Evolutionary conservation across 1,140 invertebrate species (phyloP).

Genomic region (Philopotamus ludificatus): DNA sequence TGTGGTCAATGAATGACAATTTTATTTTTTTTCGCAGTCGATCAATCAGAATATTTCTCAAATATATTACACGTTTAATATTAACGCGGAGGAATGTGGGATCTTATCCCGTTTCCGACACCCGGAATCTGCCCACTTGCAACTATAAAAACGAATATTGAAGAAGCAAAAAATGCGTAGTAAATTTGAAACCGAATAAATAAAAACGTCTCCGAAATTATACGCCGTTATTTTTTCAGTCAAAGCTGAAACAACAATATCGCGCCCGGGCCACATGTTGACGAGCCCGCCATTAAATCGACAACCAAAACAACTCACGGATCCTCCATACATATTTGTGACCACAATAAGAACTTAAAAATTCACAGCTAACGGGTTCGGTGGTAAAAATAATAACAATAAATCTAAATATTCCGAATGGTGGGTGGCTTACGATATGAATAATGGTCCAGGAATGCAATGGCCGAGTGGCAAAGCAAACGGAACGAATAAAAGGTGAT

Average conservation of each 20-base stretch:
- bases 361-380: neutral
- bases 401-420: slow-evolving; percentile 18
- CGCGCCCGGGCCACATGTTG: neutral
- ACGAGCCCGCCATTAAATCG: slow-evolving; percentile 21
- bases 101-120: neutral
- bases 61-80: neutral
- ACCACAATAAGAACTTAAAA: slow-evolving; percentile 1
- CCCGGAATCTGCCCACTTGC: neutral
- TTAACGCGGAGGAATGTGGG: neutral
- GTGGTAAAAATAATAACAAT: slow-evolving; percentile 24
- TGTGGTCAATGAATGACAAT: no score
- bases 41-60: no score
- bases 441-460: neutral
- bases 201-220: neutral
- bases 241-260: slow-evolving; percentile 14
- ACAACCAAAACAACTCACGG: slow-evolving; percentile 6
- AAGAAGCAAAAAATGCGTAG: neutral
- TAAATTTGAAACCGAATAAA: slow-evolving; percentile 1
- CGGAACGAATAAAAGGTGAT: no score
- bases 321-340: neutral
- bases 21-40: no score
- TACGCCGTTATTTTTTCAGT: neutral
- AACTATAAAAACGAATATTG: neutral
- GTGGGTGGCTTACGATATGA: neutral
- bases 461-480: neutral